These are phyloP conservation scores for Dicerorhinus sumatrensis DNA, from an alignment of 2,113 vertebrate genomes.

Conservation along the genomic window DNA sequence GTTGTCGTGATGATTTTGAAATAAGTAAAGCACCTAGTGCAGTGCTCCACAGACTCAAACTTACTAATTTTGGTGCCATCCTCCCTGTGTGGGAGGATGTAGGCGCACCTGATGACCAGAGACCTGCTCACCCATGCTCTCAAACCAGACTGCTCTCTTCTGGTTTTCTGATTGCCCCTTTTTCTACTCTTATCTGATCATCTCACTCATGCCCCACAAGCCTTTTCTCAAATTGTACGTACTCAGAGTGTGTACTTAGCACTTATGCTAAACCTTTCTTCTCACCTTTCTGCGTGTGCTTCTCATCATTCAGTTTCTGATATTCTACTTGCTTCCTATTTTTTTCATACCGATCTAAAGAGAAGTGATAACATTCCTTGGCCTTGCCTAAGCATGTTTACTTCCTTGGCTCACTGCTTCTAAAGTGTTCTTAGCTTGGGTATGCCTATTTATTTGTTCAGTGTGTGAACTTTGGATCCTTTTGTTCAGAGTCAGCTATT, in stretches of 20 bases:
- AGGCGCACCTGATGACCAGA: background rate
- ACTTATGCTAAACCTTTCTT: background rate
- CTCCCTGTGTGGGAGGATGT: background rate
- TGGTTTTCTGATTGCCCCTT: background rate
- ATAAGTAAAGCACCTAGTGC: background rate
- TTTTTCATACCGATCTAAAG: background rate
- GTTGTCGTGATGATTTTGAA: background rate
- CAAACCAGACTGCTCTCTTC: background rate
- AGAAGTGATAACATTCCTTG: conserved; percentile 35
- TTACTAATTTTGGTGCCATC: background rate
- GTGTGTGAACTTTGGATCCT: conserved; percentile 21
- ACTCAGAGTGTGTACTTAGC: background rate
- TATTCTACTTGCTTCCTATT: background rate
- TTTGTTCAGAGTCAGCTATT: conserved; percentile 12
- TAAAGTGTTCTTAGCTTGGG: conserved; percentile 1
- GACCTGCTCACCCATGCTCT: background rate
- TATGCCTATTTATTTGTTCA: background rate
- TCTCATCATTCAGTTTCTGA: conserved; percentile 12
- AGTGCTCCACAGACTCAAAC: background rate
- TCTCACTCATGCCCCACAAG: background rate
- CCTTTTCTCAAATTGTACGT: background rate
- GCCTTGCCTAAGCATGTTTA: conserved; percentile 20
- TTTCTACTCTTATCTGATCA: background rate
- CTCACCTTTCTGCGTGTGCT: background rate
- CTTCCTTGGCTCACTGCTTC: conserved; percentile 16